Percentiles rank a stretch among this genome's conserved stretches.
phyloP scores from a whole-genome alignment of 2,113 vertebrate genomes.

The Noturus placidus region DNA sequence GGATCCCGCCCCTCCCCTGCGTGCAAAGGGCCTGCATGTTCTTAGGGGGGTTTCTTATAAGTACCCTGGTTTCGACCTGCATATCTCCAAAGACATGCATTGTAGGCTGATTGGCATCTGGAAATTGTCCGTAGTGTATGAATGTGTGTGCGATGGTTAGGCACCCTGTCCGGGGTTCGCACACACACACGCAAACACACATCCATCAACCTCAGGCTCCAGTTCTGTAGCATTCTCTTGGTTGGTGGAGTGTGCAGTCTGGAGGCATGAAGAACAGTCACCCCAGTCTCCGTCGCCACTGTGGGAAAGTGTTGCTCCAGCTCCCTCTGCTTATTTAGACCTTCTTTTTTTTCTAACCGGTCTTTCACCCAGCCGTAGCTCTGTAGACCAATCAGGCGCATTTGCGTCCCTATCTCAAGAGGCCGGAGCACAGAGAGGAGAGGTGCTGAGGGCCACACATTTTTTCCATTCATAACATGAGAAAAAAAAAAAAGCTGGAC shows the following conservation, averaged over 20 bases:
- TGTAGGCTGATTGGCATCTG: too few species aligned
- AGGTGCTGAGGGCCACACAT: conserved; percentile 64
- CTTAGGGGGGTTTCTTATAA: too few species aligned
- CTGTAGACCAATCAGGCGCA: conserved; percentile 64
- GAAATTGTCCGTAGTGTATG: too few species aligned
- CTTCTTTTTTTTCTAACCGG: conserved; percentile 69
- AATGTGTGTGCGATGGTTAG: too few species aligned
- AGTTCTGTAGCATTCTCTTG: neutral
- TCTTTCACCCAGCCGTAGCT: conserved; percentile 62
- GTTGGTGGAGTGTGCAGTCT: conserved; percentile 62
- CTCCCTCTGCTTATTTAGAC: conserved; percentile 70
- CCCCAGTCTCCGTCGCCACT: conserved; percentile 63
- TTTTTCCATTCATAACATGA: conserved; percentile 70
- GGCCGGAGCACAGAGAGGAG: conserved; percentile 63
- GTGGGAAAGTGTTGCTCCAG: conserved; percentile 75
- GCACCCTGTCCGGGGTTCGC: too few species aligned
- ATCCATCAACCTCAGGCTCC: too few species aligned
- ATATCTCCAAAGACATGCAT: too few species aligned
- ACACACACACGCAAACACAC: too few species aligned
- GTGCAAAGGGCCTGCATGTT: too few species aligned
- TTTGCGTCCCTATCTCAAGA: conserved; percentile 68
- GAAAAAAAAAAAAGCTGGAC: conserved; percentile 45
- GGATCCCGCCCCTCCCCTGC: too few species aligned
- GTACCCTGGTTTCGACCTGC: too few species aligned
- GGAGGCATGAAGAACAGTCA: conserved; percentile 67